Percentiles rank a stretch among this genome's conserved stretches.
phyloP scores from a whole-genome alignment of 2,888 invertebrate genomes.

The Trachelus stipa region DNA sequence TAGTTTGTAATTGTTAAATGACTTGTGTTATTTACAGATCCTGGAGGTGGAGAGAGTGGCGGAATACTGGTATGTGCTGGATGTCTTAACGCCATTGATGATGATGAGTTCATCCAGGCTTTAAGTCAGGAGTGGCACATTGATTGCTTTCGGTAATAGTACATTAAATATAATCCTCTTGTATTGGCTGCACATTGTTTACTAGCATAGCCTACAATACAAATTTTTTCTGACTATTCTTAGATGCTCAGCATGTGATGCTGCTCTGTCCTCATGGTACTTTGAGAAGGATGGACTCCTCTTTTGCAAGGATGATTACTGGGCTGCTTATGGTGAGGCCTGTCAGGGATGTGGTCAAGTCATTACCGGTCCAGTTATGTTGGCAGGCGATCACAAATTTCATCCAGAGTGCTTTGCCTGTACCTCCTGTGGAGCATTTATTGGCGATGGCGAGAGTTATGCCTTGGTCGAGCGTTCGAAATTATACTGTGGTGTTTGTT shows the following conservation, averaged over 20 bases:
- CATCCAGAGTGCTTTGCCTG: slow-evolving; percentile 97
- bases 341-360: slow-evolving; percentile 91
- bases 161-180: not conserved
- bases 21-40: slow-evolving; percentile 43
- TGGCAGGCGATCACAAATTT: slow-evolving; percentile 94
- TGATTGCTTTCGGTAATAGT: slow-evolving; percentile 83
- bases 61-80: slow-evolving; percentile 73
- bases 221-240: not conserved
- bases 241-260: slow-evolving; percentile 92
- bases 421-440: slow-evolving; percentile 81
- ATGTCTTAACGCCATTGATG: slow-evolving; percentile 79
- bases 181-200: not conserved
- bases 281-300: slow-evolving; percentile 91
- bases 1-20: not conserved
- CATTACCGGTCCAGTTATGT: slow-evolving; percentile 92
- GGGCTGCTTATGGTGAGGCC: slow-evolving; percentile 87
- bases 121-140: slow-evolving; percentile 89
- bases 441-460: slow-evolving; percentile 93
- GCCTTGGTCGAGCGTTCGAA: slow-evolving; percentile 91
- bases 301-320: slow-evolving; percentile 91
- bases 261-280: slow-evolving; percentile 89
- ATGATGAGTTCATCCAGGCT: slow-evolving; percentile 84
- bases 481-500: slow-evolving; percentile 87
- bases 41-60: slow-evolving; percentile 49
- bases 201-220: not conserved